Evolutionary conservation across 2,113 vertebrate genomes (phyloP).

Genomic region (Vicugna pacos): DNA sequence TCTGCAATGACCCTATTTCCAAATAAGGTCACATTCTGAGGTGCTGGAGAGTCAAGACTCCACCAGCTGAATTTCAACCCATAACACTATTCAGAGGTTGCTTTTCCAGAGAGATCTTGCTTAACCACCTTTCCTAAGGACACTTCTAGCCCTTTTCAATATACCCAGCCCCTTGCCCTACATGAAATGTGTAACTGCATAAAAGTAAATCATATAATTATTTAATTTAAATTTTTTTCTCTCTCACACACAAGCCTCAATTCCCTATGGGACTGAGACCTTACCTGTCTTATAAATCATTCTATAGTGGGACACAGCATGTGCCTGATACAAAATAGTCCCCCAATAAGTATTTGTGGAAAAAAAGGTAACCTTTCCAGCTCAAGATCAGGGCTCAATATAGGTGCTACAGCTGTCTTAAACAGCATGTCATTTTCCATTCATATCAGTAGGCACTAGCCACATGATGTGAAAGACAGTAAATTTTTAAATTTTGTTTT

Average conservation of each 20-base stretch:
- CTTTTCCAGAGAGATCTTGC: neutral
- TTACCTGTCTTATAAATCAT: neutral
- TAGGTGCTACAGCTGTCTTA: neutral
- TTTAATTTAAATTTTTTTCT: neutral
- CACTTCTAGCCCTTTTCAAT: neutral
- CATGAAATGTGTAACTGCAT: neutral
- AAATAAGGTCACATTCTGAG: neutral
- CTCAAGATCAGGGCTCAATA: neutral
- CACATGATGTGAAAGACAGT: neutral
- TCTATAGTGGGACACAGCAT: neutral
- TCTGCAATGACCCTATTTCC: neutral
- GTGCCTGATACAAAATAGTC: neutral
- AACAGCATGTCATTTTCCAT: neutral
- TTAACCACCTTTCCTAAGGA: neutral
- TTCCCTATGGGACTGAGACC: neutral
- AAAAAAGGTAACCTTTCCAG: neutral
- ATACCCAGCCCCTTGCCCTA: neutral
- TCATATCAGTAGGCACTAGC: neutral
- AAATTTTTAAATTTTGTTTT: conserved; percentile 15
- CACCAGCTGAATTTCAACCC: neutral
- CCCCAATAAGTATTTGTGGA: neutral
- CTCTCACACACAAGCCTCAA: neutral
- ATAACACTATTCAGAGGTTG: neutral
- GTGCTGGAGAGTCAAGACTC: neutral
- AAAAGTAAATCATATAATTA: neutral